A percentile compares a stretch with the other conserved stretches of the same genome.
phyloP scores from a whole-genome alignment of 1,140 invertebrate genomes.

The Zelostemma sp. region DNA sequence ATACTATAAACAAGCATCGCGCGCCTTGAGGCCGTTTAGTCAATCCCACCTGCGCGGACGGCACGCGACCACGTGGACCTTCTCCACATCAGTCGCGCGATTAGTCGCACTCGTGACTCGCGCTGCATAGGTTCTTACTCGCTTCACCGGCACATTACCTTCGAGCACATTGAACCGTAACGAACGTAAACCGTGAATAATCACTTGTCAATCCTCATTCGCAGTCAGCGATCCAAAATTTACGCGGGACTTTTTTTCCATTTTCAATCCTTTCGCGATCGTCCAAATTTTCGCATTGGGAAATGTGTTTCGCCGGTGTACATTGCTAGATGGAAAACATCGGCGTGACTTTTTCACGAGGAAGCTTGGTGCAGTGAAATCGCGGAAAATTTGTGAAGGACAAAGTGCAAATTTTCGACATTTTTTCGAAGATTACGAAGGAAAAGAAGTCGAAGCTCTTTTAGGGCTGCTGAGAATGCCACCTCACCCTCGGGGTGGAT shows the following conservation, averaged over 20 bases:
- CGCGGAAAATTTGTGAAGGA: background rate
- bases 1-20: conserved; percentile 40
- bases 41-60: conserved; percentile 67
- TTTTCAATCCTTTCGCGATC: too few relatives aligned
- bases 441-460: conserved; percentile 31
- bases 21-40: conserved; percentile 59
- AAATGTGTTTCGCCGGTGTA: too few relatives aligned
- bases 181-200: conserved; percentile 17
- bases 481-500: conserved; percentile 39
- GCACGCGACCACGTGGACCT: conserved; percentile 62
- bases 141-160: conserved; percentile 16
- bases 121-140: conserved; percentile 53
- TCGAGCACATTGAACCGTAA: conserved; percentile 25
- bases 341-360: too few relatives aligned
- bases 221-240: too few relatives aligned
- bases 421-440: conserved; percentile 3
- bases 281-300: too few relatives aligned
- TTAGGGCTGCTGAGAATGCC: conserved; percentile 35
- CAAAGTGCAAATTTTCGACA: too few relatives aligned
- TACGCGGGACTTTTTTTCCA: too few relatives aligned
- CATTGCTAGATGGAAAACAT: too few relatives aligned
- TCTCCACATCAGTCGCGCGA: conserved; percentile 50
- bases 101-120: conserved; percentile 53
- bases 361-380: too few relatives aligned
- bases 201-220: background rate